Evolutionary conservation across 2,797 vertebrate species (phyloP).

Genomic region (Geotrypetes seraphini): DNA sequence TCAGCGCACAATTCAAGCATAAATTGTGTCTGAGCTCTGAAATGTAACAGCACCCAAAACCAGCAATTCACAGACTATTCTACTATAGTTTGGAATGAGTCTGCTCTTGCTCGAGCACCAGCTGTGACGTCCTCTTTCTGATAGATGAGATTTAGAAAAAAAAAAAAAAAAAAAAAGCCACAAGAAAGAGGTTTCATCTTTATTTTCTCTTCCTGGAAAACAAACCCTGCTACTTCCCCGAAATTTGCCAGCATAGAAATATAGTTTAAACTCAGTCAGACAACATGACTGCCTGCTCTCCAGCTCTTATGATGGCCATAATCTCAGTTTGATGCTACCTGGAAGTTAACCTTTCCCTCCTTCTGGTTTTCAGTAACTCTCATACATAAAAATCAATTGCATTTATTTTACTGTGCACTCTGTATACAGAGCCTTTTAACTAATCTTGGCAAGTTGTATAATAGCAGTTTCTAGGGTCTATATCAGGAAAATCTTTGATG

Average conservation of each 20-base stretch:
- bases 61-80: too few species aligned
- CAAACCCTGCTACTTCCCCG: conserved; percentile 57
- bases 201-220: conserved; percentile 73
- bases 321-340: conserved; percentile 40
- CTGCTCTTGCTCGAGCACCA: too few species aligned
- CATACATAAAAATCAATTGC: conserved; percentile 21
- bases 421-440: conserved; percentile 3
- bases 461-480: conserved; percentile 12
- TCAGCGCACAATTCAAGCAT: too few species aligned
- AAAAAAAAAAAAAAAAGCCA: conserved; percentile 55
- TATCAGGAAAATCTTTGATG: conserved; percentile 3
- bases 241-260: conserved; percentile 51
- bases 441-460: neutral
- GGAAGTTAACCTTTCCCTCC: conserved; percentile 21
- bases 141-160: conserved; percentile 50
- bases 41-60: too few species aligned
- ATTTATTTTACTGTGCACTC: neutral
- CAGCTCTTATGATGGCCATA: conserved; percentile 25
- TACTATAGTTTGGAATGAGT: too few species aligned
- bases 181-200: conserved; percentile 61
- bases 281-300: conserved; percentile 29
- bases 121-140: conserved; percentile 22
- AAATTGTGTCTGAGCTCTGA: too few species aligned
- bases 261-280: conserved; percentile 24
- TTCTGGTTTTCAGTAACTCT: conserved; percentile 23